Conservation (phyloP, 92 coral and sea anemone genomes). For the Siderastrea siderea region DNA sequence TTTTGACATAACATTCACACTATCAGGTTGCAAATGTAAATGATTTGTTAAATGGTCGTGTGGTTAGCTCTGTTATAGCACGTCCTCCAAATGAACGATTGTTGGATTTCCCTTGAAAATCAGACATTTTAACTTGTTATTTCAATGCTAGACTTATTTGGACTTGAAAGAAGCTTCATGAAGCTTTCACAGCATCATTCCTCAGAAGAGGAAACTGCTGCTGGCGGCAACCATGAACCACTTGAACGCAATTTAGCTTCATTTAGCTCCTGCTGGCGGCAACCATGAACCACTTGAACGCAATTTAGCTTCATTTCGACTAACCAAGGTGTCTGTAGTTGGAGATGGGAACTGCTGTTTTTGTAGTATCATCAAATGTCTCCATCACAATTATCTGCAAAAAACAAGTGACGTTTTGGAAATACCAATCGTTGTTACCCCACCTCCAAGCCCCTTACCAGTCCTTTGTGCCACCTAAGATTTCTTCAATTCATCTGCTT, state of each 20-base stretch:
- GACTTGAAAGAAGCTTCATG: slow-evolving; percentile 31
- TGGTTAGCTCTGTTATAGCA: slow-evolving; percentile 14
- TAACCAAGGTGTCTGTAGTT: slow-evolving; percentile 15
- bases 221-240: slow-evolving; percentile 17
- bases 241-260: slow-evolving; percentile 35
- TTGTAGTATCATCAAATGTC: slow-evolving; percentile 18
- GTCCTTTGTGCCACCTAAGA: slow-evolving; percentile 66
- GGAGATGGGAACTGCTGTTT: slow-evolving; percentile 52
- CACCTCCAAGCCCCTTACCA: slow-evolving; percentile 31
- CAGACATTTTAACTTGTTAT: neutral
- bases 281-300: too few relatives aligned
- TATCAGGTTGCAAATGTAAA: slow-evolving; percentile 8
- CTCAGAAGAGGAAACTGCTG: neutral
- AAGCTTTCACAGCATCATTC: neutral
- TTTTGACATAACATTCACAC: slow-evolving; percentile 5
- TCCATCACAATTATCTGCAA: neutral
- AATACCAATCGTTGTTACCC: slow-evolving; percentile 71
- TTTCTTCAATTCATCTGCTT: slow-evolving; percentile 46
- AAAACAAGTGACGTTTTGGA: slow-evolving; percentile 41
- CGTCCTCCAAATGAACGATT: slow-evolving; percentile 19
- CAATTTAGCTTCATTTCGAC: slow-evolving; percentile 25
- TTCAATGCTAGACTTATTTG: slow-evolving; percentile 43
- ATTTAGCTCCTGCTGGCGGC: slow-evolving; percentile 11
- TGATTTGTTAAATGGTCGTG: slow-evolving; percentile 15
- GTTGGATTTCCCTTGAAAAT: slow-evolving; percentile 4